These are phyloP conservation scores for Sarotherodon lohbergeri DNA, from an alignment of 2,113 vertebrate genomes.

Conservation along the genomic window DNA sequence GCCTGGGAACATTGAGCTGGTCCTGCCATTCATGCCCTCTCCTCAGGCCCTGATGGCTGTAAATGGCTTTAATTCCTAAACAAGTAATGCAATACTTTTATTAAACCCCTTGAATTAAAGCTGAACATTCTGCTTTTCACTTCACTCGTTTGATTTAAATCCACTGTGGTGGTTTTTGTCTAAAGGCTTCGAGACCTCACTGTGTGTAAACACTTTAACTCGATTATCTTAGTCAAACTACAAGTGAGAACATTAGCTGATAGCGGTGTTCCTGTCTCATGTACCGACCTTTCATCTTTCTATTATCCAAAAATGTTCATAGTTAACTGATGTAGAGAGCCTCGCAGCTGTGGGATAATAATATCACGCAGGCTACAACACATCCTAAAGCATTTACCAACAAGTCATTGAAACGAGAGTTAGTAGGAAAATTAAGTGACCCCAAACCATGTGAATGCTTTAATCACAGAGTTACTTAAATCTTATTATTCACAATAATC, in stretches of 20 bases:
- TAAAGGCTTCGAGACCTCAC: background rate
- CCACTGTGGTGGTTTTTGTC: background rate
- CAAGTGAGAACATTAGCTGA: background rate
- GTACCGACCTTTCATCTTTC: background rate
- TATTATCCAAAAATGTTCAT: background rate
- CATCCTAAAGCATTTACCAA: background rate
- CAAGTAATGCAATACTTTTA: background rate
- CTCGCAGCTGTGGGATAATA: background rate
- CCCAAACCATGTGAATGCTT: background rate
- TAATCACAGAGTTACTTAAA: slow-evolving; percentile 13
- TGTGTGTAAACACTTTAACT: background rate
- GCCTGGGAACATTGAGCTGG: background rate
- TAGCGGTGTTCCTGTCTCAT: background rate
- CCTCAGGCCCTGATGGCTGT: background rate
- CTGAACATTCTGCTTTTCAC: background rate
- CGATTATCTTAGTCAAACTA: background rate
- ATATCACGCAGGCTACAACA: background rate
- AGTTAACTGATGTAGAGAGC: background rate
- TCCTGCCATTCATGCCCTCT: background rate
- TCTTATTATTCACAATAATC: slow-evolving; percentile 11
- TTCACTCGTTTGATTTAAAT: background rate
- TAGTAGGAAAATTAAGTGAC: background rate
- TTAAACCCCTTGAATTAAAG: background rate
- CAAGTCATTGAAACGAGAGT: background rate
- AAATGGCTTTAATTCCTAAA: background rate